Evolutionary conservation across 2,888 invertebrate species (phyloP).

Genomic region (Mactromeris polynyma): DNA sequence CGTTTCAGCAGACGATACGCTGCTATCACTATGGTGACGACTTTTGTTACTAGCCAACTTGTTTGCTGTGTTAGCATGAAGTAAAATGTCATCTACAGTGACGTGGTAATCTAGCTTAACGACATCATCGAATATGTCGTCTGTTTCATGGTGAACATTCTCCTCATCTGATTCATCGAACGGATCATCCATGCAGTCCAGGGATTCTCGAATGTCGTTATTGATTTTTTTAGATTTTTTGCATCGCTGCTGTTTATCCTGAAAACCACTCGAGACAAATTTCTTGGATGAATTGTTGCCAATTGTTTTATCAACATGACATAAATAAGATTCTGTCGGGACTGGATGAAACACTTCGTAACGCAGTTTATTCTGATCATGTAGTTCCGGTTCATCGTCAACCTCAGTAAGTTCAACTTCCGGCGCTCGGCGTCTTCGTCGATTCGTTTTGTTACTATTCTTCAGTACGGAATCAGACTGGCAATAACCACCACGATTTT

Average conservation of each 20-base stretch:
- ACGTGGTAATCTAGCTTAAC: background rate
- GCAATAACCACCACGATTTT: slow-evolving; percentile 62
- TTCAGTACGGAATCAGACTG: slow-evolving; percentile 57
- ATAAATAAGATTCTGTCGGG: slow-evolving; percentile 68
- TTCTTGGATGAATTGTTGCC: too few relatives aligned
- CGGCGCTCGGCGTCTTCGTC: slow-evolving; percentile 12
- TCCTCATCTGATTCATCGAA: slow-evolving; percentile 66
- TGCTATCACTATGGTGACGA: slow-evolving; percentile 8
- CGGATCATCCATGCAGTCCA: slow-evolving; percentile 42
- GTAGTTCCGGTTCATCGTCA: background rate
- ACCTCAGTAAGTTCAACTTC: background rate
- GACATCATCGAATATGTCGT: background rate
- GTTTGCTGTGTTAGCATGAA: slow-evolving; percentile 22
- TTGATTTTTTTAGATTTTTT: slow-evolving; percentile 9
- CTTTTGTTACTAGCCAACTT: background rate
- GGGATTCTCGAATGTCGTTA: slow-evolving; percentile 28
- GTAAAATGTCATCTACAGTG: slow-evolving; percentile 25
- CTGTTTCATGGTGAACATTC: slow-evolving; percentile 35
- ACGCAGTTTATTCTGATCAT: slow-evolving; percentile 51
- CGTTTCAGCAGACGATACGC: background rate
- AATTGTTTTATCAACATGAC: slow-evolving; percentile 72
- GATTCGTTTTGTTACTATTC: slow-evolving; percentile 4
- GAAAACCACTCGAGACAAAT: too few relatives aligned
- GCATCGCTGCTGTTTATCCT: background rate
- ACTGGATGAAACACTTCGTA: slow-evolving; percentile 71